Evolutionary conservation across 2,113 vertebrate species (phyloP).

Genomic region (mouse (Mus musculus)): DNA sequence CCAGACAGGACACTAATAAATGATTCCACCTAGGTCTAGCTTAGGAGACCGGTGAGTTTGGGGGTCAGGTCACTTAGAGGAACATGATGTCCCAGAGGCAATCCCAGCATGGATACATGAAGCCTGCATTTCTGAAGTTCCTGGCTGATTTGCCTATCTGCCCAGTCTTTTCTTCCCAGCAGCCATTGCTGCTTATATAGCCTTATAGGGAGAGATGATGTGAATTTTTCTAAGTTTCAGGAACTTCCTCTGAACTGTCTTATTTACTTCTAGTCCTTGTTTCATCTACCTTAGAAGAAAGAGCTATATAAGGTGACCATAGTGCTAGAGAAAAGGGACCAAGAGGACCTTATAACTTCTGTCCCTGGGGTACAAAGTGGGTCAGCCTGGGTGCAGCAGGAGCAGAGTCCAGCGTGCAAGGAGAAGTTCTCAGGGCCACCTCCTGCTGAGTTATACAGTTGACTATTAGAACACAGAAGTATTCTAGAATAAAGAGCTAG

Average conservation of each 20-base stretch:
- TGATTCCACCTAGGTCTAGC: neutral
- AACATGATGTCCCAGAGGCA: neutral
- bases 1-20: neutral
- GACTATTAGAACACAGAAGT: neutral
- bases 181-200: neutral
- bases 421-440: neutral
- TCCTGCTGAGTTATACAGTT: neutral
- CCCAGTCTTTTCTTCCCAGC: neutral
- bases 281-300: neutral
- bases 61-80: neutral
- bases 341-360: neutral
- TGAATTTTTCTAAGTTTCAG: neutral
- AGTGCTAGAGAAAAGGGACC: neutral
- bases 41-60: neutral
- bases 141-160: neutral
- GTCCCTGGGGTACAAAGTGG: rapidly evolving
- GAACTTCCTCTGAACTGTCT: neutral
- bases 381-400: neutral
- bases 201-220: neutral
- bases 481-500: neutral
- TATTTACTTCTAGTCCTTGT: neutral
- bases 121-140: neutral
- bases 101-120: neutral
- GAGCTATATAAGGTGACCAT: neutral
- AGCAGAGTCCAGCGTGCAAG: neutral